These are phyloP conservation scores for Lasioglossum baleicum DNA, from an alignment of 1,140 invertebrate genomes.

Conservation along the genomic window DNA sequence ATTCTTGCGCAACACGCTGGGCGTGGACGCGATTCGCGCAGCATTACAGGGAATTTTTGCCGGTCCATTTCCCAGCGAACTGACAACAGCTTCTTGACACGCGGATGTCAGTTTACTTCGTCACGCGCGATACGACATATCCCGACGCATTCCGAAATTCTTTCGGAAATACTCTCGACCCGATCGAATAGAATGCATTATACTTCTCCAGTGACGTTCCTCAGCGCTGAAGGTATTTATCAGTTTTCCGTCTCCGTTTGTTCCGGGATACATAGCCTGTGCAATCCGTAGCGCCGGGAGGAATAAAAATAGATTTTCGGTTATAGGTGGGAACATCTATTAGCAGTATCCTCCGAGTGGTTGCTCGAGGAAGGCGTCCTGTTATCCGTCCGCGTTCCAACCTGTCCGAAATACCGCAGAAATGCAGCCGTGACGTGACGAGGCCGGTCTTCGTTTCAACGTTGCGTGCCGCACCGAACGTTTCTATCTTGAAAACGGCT, in stretches of 20 bases:
- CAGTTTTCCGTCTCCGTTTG: background rate
- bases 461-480: slow-evolving; percentile 37
- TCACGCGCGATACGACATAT: background rate
- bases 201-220: background rate
- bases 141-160: background rate
- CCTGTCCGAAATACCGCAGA: slow-evolving; percentile 41
- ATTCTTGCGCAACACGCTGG: background rate
- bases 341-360: background rate
- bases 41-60: background rate
- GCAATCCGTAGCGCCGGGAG: no score
- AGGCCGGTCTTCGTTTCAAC: background rate
- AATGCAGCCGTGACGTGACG: slow-evolving; percentile 29
- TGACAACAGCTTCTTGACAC: background rate
- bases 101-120: background rate
- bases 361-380: background rate
- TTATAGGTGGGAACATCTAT: background rate
- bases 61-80: background rate
- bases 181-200: background rate
- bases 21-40: background rate
- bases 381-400: slow-evolving; percentile 20
- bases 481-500: slow-evolving; percentile 32
- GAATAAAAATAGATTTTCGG: background rate
- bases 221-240: background rate
- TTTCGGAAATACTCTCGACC: background rate
- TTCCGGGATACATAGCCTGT: background rate